Evolutionary conservation across 2,113 vertebrate species (phyloP), one percentile per base, ranked within the genome.

Genomic region (Ploceus nigricollis): DNA sequence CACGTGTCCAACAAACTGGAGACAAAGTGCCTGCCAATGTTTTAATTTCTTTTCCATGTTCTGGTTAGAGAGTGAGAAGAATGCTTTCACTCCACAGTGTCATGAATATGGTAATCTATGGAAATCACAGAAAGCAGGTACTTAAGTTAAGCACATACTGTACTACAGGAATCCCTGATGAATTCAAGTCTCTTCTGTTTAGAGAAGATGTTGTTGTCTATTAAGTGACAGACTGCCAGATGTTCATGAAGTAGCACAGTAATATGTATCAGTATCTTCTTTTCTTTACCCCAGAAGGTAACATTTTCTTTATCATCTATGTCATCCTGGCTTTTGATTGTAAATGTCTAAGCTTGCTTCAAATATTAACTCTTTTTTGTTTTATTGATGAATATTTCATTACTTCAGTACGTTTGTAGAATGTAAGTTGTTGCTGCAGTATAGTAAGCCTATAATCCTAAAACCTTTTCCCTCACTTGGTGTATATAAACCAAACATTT

Each of bases 101-200:
- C 98, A 98, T 98, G 98, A 99, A 98, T 99, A 99, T 99, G 98
- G 97, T 98, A 98, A 99, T 99, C 98, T 98, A 97, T 98, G 97
- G 98, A 98, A 99, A 99, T 98, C 98, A 98, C 80, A 47, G 97
- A 96, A 97, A 97, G 97, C 98, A 98, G 98, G 97, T 98, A 98
- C 98, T 98, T 98, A 98, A 98, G 97, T 98, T 98, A 98, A 98
- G 97, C 98, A 98, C 97, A 97, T 97, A 97, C 97, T 96, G 97
- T 97, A 97, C 97, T 96, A 96, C 93, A 97, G 98, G 97, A 97
- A 98, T 98, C 98, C 97, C 98, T 98, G 97, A 98, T 98, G 97
- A 97, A 96, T 98, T 98, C 95, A 69, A 97, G 97, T 98, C 98
- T 98, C 95, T 97, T 96, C 97, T 98, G 97, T 98, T 98, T 98